Base-by-base conservation (phyloP, 1,140 invertebrate species). In the Pseudomyrmex gracilis region DNA sequence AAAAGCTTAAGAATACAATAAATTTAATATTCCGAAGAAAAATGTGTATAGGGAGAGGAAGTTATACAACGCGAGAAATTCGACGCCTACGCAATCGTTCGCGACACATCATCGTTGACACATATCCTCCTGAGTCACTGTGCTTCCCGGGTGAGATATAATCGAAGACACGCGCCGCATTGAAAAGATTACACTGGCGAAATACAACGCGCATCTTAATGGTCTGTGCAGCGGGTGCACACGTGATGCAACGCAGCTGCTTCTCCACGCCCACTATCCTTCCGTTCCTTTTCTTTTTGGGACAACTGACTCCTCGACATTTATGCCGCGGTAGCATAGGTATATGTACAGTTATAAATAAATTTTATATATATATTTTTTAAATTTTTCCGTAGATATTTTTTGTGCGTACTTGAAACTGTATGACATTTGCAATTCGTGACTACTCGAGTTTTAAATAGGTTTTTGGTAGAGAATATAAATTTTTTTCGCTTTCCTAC, bases 141-240 rank as follows among this genome's bases (percentile, higher is more conserved):
- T 60, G 82, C 71, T 68, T 78, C 82, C 83, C 85, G 82, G 22
- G 24, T 73, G 86, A 73, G 86, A 87, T 87, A 87, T 84, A 74
- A 87, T 87, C 86, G 82, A 55, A 77, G 76, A 87, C 87, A 87
- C 87, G 86, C 82, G 86, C 85, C 70, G 63, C 87, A 87, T 84
- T 74, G 68, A 87, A 87, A 87, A 82, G 83, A 80, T 84, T 84
- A 87, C 85, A 45, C 82, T 70, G 58, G 15, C 63, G 63, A 66
- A 66, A 66, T 77, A 71, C 77, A 82, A 43, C 64, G 60, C 58
- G 84, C 76, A 88, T 85, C 61, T 66, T 74, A 85, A 85, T 83
- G 34, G 84, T 53, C 24, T 15, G 86, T 58, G 71, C 67, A 47
- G 51, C 86, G 67, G 68, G 60, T 51, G 60, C 67, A 47, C 9